These are phyloP conservation scores for Caenorhabditis sp. DNA, from an alignment of 2,888 invertebrate genomes.

Conservation along the genomic window DNA sequence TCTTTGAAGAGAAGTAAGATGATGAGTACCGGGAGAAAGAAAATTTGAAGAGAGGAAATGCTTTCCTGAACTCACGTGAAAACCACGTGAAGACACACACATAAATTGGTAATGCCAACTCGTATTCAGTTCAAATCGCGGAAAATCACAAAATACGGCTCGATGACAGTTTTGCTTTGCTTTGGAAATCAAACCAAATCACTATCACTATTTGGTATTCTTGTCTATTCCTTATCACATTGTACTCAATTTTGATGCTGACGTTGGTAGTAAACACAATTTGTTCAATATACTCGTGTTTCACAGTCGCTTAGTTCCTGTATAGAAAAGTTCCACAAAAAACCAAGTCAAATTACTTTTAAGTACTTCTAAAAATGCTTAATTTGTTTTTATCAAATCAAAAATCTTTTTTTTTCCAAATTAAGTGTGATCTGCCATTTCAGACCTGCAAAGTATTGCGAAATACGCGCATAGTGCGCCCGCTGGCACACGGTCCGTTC, in stretches of 20 bases:
- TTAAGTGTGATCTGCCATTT: background rate
- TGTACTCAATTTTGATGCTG: constrained; percentile 39
- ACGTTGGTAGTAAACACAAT: constrained; percentile 1
- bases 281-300: background rate
- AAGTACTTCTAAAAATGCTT: no score
- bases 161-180: no score
- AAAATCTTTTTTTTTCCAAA: background rate
- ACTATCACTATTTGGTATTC: background rate
- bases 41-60: background rate
- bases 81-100: constrained; percentile 7
- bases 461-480: background rate
- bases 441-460: background rate
- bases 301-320: no score
- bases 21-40: background rate
- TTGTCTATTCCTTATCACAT: constrained; percentile 30
- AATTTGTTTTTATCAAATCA: no score
- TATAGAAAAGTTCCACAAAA: no score
- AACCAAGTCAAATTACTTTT: no score
- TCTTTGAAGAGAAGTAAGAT: no score
- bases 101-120: background rate
- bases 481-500: no score
- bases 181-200: background rate
- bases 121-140: background rate
- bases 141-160: constrained; percentile 9
- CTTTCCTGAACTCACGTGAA: constrained; percentile 11